Evolutionary conservation across 2,888 invertebrate species (phyloP).

Genomic region (Diploptera punctata): DNA sequence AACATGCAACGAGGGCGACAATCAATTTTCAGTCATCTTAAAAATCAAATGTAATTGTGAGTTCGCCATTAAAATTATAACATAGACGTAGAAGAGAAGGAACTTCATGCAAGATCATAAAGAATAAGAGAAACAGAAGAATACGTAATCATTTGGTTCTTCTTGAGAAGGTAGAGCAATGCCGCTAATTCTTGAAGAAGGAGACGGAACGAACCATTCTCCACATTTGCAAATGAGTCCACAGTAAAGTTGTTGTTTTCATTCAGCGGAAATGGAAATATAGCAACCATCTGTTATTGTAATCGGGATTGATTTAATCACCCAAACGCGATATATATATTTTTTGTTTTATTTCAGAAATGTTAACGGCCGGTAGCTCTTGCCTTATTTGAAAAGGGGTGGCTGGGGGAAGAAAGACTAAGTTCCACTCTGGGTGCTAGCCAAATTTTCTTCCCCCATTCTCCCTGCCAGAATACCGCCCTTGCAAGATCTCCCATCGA

Average conservation of each 20-base stretch:
- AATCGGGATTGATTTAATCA: slow-evolving; percentile 26
- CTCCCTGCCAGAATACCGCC: background rate
- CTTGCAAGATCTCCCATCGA: slow-evolving; percentile 21
- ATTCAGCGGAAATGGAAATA: slow-evolving; percentile 23
- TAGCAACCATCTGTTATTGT: slow-evolving; percentile 22
- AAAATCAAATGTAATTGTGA: too few species aligned
- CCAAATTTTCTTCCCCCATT: slow-evolving; percentile 15
- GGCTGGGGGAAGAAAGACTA: background rate
- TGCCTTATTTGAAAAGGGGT: slow-evolving; percentile 21
- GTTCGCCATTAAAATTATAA: too few species aligned
- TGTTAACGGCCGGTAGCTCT: slow-evolving; percentile 20
- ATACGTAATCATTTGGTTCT: too few species aligned
- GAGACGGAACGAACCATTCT: too few species aligned
- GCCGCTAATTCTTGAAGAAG: too few species aligned
- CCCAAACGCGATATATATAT: background rate
- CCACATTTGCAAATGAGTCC: too few species aligned
- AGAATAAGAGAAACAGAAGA: too few species aligned
- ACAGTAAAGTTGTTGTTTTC: background rate
- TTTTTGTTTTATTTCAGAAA: slow-evolving; percentile 20
- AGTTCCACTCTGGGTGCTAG: slow-evolving; percentile 27
- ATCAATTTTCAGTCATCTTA: too few species aligned
- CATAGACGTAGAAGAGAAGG: too few species aligned
- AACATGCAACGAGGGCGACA: too few species aligned
- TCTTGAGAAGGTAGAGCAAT: too few species aligned
- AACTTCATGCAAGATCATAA: too few species aligned